Base-by-base conservation (phyloP, 2,113 vertebrate genomes). In the Mola mola region DNA sequence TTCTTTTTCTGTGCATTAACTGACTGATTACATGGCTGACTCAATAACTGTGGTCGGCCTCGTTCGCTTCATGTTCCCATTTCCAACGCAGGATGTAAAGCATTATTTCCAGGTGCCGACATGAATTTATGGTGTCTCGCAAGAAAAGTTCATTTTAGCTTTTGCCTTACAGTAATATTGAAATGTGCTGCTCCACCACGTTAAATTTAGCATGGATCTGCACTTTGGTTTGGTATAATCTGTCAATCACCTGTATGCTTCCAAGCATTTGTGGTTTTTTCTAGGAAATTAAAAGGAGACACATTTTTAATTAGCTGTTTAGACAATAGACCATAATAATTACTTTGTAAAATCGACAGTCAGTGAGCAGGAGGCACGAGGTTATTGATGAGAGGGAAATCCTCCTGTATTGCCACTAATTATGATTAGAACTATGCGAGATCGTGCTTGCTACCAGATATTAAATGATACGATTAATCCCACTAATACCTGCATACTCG, bases 1-100 rank as follows among this genome's bases (percentile, higher is more conserved):
- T 61, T 49, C 52, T 72, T 16, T 72, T 3, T 31, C 67, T 70
- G 59, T 68, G 31, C 69, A 24, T 64, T 50, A 24, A 44, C 49
- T 34, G 8, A 6, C 22, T 61, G 41, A 63, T 64, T 44, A n/a
- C 31, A 48, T 29, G 44, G 29, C 36, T 44, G 36, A 26, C 25
- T 55, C 20, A 20, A 33, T 22, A 28, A 56, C n/a, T n/a, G n/a
- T n/a, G n/a, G n/a, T n/a, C n/a, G n/a, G n/a, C n/a, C n/a, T n/a
- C n/a, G n/a, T n/a, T n/a, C n/a, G n/a, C n/a, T n/a, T n/a, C n/a
- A n/a, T n/a, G n/a, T n/a, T n/a, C n/a, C n/a, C n/a, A n/a, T n/a
- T n/a, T n/a, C n/a, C n/a, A n/a, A n/a, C n/a, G n/a, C n/a, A n/a
- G n/a, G n/a, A n/a, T n/a, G n/a, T n/a, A n/a, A n/a, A n/a, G n/a